Evolutionary conservation across 2,113 vertebrate species (phyloP).

Genomic region (Myotis yumanensis): DNA sequence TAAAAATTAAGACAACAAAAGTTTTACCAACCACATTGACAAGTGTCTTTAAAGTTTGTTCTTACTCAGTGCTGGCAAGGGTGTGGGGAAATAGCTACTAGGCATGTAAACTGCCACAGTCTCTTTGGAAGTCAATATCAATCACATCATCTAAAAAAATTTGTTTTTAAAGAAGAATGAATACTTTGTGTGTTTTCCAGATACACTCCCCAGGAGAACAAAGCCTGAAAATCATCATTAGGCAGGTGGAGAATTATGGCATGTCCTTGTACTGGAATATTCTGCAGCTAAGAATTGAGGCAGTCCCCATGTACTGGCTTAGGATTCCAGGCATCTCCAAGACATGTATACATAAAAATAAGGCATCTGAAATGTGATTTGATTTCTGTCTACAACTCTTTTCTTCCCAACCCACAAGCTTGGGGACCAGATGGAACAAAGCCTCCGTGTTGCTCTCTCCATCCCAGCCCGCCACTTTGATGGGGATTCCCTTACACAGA

Average conservation of each 20-base stretch:
- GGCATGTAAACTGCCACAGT: background rate
- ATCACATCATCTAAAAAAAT: background rate
- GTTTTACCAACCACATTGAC: background rate
- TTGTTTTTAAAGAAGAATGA: background rate
- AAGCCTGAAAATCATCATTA: background rate
- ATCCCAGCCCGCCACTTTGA: background rate
- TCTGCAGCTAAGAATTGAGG: background rate
- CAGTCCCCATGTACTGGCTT: background rate
- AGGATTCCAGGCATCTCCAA: background rate
- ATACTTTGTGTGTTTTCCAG: background rate
- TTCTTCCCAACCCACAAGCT: background rate
- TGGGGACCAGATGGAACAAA: background rate
- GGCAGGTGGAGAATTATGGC: background rate
- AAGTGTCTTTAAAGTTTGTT: background rate
- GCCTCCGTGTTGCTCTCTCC: background rate
- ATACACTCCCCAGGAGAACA: background rate
- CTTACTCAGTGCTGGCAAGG: background rate
- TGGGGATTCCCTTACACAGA: background rate
- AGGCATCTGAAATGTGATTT: background rate
- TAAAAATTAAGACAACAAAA: conserved; percentile 1
- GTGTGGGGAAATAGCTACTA: background rate
- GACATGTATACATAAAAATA: background rate
- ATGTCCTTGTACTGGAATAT: background rate
- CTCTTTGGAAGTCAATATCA: background rate
- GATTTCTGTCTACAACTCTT: background rate